Evolutionary conservation across 2,113 vertebrate genomes (phyloP).

Genomic region (Aspidoscelis tigris): DNA sequence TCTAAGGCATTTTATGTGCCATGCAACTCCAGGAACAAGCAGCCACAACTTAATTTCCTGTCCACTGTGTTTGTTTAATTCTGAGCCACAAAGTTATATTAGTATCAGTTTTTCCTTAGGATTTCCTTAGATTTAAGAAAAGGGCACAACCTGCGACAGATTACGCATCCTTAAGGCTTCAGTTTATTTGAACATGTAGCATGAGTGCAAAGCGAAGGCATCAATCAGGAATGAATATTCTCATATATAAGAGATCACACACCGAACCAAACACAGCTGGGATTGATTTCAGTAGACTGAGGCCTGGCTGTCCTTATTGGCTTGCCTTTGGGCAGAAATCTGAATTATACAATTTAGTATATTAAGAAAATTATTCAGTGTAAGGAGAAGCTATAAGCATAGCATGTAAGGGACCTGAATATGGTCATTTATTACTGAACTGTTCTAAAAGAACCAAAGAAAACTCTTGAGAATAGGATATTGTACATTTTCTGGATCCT

Average conservation of each 20-base stretch:
- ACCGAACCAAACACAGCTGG: constrained; percentile 11
- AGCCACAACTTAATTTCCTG: constrained; percentile 20
- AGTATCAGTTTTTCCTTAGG: constrained; percentile 34
- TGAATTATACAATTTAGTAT: not conserved
- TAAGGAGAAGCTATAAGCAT: constrained; percentile 14
- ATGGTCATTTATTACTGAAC: not conserved
- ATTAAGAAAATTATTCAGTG: not conserved
- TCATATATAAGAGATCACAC: not conserved
- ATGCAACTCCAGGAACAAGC: constrained; percentile 13
- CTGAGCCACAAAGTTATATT: not conserved
- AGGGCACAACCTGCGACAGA: not conserved
- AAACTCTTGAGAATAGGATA: not conserved
- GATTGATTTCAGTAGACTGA: not conserved
- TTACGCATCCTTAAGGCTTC: not conserved
- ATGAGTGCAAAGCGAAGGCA: constrained; percentile 8
- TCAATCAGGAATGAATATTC: not conserved
- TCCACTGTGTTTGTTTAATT: constrained; percentile 16
- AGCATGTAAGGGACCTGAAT: not conserved
- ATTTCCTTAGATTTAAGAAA: constrained; percentile 47
- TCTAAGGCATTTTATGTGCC: constrained; percentile 23
- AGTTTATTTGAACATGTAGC: not conserved
- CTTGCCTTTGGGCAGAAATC: not conserved
- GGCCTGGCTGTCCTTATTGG: not conserved
- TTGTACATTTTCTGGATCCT: not conserved
- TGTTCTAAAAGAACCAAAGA: not conserved